A percentile compares a stretch with the other conserved stretches of the same genome.
These are phyloP conservation scores for Dolichopus griseipennis DNA, from an alignment of 2,888 invertebrate genomes.

Conservation along the genomic window DNA sequence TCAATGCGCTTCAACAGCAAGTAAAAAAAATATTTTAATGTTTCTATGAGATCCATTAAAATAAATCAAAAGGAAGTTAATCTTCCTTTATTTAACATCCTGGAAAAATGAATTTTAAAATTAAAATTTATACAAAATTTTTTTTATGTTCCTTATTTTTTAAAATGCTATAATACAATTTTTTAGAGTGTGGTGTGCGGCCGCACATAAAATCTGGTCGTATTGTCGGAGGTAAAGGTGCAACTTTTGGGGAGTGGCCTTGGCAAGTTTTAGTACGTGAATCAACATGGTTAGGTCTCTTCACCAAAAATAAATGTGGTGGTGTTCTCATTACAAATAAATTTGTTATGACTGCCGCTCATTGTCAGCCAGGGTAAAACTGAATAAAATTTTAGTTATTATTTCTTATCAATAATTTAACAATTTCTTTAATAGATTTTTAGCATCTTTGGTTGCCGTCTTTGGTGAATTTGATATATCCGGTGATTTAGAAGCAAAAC, in stretches of 20 bases:
- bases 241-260: conserved; percentile 80
- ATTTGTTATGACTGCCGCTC: conserved; percentile 86
- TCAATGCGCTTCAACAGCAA: too few species aligned
- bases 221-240: conserved; percentile 83
- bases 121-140: too few species aligned
- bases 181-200: conserved; percentile 75
- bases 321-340: conserved; percentile 82
- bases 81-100: too few species aligned
- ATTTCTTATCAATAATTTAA: too few species aligned
- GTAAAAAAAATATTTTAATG: too few species aligned
- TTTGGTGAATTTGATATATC: conserved; percentile 88
- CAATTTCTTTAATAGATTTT: conserved; percentile 49
- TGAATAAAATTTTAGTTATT: neutral
- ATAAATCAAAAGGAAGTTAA: too few species aligned
- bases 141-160: neutral
- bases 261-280: conserved; percentile 90
- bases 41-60: too few species aligned
- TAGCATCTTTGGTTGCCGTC: conserved; percentile 82
- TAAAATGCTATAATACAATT: conserved; percentile 32
- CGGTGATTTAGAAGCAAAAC: conserved; percentile 67
- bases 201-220: conserved; percentile 69
- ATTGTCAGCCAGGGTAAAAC: conserved; percentile 83
- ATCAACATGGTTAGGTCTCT: conserved; percentile 86
- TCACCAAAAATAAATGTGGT: conserved; percentile 92
- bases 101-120: too few species aligned